These are phyloP conservation scores for Apotomis betuletana DNA, from an alignment of 2,888 invertebrate genomes.

Conservation along the genomic window DNA sequence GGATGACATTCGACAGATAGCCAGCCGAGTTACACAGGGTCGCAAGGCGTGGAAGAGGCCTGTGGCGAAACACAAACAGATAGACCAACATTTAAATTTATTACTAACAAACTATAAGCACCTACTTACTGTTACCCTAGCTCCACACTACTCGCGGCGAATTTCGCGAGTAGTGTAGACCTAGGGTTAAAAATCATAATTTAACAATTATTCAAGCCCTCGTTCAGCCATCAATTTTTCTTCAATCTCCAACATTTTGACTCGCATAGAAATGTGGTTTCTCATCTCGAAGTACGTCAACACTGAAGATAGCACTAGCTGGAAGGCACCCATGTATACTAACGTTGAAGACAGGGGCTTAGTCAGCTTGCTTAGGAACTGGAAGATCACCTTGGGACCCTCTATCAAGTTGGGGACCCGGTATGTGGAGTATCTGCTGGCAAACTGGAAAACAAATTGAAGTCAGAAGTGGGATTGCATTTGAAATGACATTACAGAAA, in stretches of 20 bases:
- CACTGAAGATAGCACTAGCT: slow-evolving; percentile 81
- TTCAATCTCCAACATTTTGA: slow-evolving; percentile 70
- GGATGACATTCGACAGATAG: too few relatives aligned
- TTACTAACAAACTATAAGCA: slow-evolving; percentile 29
- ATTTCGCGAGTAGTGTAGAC: too few relatives aligned
- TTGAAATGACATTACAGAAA: too few relatives aligned
- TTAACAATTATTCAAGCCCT: slow-evolving; percentile 18
- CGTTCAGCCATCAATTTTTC: slow-evolving; percentile 52
- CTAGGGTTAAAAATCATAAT: background rate
- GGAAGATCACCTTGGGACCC: slow-evolving; percentile 80
- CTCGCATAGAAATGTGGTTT: slow-evolving; percentile 71
- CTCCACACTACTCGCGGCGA: too few relatives aligned
- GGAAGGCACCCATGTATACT: slow-evolving; percentile 73
- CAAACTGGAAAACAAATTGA: slow-evolving; percentile 78
- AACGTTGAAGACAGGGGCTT: slow-evolving; percentile 80
- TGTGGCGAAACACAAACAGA: too few relatives aligned
- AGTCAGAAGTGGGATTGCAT: background rate
- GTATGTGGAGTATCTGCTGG: slow-evolving; percentile 84
- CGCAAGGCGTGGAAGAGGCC: too few relatives aligned
- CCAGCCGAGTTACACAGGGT: too few relatives aligned
- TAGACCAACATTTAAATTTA: background rate
- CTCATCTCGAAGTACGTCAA: slow-evolving; percentile 86
- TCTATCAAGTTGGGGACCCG: slow-evolving; percentile 85
- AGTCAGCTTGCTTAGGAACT: slow-evolving; percentile 79
- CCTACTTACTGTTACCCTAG: slow-evolving; percentile 10